Evolutionary conservation across 2,888 invertebrate species (phyloP).

Genomic region (Amiota communis): DNA sequence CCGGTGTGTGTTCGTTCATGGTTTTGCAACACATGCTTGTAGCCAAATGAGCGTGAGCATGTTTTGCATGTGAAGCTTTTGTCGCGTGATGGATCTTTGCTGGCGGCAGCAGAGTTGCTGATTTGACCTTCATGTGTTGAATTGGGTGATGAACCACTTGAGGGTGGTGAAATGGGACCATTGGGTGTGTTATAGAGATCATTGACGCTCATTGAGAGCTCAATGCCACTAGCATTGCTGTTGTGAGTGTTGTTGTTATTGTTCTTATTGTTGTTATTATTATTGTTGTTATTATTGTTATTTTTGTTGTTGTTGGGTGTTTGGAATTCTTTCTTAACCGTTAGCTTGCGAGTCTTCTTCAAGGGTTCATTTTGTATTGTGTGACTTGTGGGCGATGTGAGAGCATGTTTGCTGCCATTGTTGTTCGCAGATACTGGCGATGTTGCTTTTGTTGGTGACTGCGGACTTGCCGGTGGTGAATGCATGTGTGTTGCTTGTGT

Average conservation of each 20-base stretch:
- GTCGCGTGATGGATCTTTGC: slow-evolving; percentile 78
- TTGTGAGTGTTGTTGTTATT: no score
- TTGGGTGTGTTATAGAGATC: slow-evolving; percentile 66
- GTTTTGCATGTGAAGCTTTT: slow-evolving; percentile 91
- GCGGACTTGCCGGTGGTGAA: slow-evolving; percentile 71
- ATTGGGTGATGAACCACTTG: slow-evolving; percentile 76
- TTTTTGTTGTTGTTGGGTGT: slow-evolving; percentile 50
- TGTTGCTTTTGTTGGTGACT: slow-evolving; percentile 62
- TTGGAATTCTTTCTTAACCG: slow-evolving; percentile 70
- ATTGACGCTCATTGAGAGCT: slow-evolving; percentile 65
- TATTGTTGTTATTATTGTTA: slow-evolving; percentile 25
- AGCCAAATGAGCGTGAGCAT: slow-evolving; percentile 91
- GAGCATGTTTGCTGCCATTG: slow-evolving; percentile 52
- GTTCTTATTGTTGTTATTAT: no score
- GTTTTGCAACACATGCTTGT: slow-evolving; percentile 95
- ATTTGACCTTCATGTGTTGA: slow-evolving; percentile 64
- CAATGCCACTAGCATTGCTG: slow-evolving; percentile 44
- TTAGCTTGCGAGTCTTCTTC: slow-evolving; percentile 69
- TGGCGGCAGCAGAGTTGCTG: slow-evolving; percentile 6
- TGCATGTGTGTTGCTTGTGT: slow-evolving; percentile 61
- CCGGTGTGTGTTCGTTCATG: slow-evolving; percentile 96
- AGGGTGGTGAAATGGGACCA: slow-evolving; percentile 75
- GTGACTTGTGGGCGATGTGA: slow-evolving; percentile 57
- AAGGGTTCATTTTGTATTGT: slow-evolving; percentile 50
- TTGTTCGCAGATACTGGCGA: slow-evolving; percentile 31